Base-by-base conservation (phyloP, 2,888 invertebrate genomes). In the Iselma pallidipennis region DNA sequence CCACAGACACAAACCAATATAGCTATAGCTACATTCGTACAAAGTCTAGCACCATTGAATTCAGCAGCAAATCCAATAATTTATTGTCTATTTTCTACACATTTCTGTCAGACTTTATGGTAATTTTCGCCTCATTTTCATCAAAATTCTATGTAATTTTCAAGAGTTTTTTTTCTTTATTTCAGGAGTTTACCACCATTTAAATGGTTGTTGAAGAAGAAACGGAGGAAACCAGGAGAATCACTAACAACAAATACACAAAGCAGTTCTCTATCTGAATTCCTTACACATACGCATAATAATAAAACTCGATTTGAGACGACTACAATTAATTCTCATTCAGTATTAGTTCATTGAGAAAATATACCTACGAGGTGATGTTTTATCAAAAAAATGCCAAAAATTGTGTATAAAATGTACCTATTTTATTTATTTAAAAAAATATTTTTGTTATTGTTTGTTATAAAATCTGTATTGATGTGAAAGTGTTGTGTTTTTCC, bases 41-140 rank as follows among this genome's bases (percentile, higher is more conserved):
- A 96, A 78, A 95, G 95, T 79, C 82, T 96, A 67, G 93, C 95
- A 0, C 94, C 95, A 0, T 85, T 96, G 61, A 96, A 96, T 85
- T 94, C 94, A 0, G 96, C 96, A 0, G 96, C 95, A 55, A 96
- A 96, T 82, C 96, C 96, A 0, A 87, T 96, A 74, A 96, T 96
- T 72, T 96, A 96, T 83, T 95, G 95, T 76, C 87, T 96, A 73
- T 96, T 96, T 83, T 95, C 95, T 28, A 94, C 94, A 52, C 89
- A 93, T 71, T 90, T 95, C 73, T 95, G 95, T 81, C 83, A 91
- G 63, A 91, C 91, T 66, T 83, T 95, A 68, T 90, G 93, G 96
- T 94, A 83, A 86, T 71, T 61, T 48, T 53, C n/a, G 10, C 25
- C 23, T n/a, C 23, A 50, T 25, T 50, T 25, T 19, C 25, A 49